Percentiles rank a stretch among this genome's conserved stretches.
Evolutionary conservation across 2,888 invertebrate genomes (phyloP).

Genomic region (Cryptus viduatorius): DNA sequence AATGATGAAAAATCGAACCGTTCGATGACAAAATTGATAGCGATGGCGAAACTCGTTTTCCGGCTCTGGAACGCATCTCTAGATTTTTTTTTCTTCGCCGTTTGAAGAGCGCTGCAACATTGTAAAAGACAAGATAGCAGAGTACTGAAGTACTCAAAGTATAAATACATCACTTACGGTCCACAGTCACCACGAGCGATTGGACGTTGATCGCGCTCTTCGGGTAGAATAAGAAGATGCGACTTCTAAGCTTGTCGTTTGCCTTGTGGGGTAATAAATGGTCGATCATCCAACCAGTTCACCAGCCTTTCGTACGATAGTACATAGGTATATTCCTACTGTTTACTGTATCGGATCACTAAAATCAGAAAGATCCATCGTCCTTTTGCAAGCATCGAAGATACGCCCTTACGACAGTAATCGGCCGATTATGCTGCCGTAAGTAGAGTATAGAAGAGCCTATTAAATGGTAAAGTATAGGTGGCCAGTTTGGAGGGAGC

Average conservation of each 20-base stretch:
- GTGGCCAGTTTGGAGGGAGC: not conserved
- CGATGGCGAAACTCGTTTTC: slow-evolving; percentile 20
- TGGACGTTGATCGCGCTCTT: slow-evolving; percentile 13
- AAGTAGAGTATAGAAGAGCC: not conserved
- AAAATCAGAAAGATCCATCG: too few relatives aligned
- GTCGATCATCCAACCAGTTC: slow-evolving; percentile 15
- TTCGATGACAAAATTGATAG: slow-evolving; percentile 16
- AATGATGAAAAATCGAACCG: not conserved
- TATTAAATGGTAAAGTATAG: not conserved
- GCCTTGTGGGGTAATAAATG: slow-evolving; percentile 28
- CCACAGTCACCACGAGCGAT: not conserved
- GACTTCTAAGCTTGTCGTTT: slow-evolving; percentile 1
- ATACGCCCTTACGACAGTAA: too few relatives aligned
- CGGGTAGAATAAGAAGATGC: not conserved
- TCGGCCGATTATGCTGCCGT: not conserved
- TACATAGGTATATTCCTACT: not conserved
- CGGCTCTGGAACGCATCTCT: slow-evolving; percentile 3
- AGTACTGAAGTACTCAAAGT: not conserved
- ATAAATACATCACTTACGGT: slow-evolving; percentile 20
- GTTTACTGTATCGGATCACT: not conserved
- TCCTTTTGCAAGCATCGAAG: too few relatives aligned
- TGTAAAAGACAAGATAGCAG: not conserved
- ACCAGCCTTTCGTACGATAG: not conserved
- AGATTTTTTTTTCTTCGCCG: not conserved
- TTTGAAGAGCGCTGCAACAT: not conserved